Percentiles rank a stretch among this genome's conserved stretches.
Evolutionary conservation across 1,140 invertebrate genomes (phyloP).

Genomic region (Pararge aegeria): DNA sequence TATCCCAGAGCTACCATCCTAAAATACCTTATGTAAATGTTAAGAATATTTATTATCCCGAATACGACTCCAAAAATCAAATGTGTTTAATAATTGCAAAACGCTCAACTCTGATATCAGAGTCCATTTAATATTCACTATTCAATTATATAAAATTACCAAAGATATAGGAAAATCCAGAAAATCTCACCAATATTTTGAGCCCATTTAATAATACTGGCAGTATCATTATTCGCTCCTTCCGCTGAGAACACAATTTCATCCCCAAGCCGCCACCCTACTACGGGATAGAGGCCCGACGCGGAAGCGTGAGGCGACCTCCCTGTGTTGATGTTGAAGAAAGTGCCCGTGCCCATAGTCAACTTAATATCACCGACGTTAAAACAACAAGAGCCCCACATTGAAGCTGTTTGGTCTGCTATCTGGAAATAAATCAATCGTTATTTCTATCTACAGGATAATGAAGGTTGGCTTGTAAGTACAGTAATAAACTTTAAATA

Average conservation of each 20-base stretch:
- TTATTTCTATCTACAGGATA: background rate
- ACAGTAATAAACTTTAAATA: too few species aligned
- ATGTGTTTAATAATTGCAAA: too few species aligned
- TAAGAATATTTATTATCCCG: too few species aligned
- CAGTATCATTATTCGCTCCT: constrained; percentile 92
- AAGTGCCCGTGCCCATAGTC: constrained; percentile 97
- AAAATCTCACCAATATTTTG: constrained; percentile 83
- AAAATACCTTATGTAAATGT: too few species aligned
- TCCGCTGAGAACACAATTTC: constrained; percentile 90
- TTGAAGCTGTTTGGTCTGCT: constrained; percentile 91
- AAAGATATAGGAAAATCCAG: background rate
- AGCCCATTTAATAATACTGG: constrained; percentile 93
- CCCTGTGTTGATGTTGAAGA: constrained; percentile 94
- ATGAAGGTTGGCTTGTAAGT: too few species aligned
- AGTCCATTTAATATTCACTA: too few species aligned
- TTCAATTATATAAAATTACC: too few species aligned
- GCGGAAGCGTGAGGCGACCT: constrained; percentile 87
- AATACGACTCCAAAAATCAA: too few species aligned
- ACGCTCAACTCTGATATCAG: too few species aligned
- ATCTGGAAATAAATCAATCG: constrained; percentile 70
- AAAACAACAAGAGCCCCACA: constrained; percentile 95
- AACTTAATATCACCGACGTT: constrained; percentile 91
- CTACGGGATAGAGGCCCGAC: constrained; percentile 91
- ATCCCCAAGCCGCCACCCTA: constrained; percentile 91
- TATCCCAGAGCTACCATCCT: too few species aligned